Evolutionary conservation across 2,113 vertebrate species (phyloP), one percentile per base, ranked within the genome.

Genomic region (Myotis lucifugus): DNA sequence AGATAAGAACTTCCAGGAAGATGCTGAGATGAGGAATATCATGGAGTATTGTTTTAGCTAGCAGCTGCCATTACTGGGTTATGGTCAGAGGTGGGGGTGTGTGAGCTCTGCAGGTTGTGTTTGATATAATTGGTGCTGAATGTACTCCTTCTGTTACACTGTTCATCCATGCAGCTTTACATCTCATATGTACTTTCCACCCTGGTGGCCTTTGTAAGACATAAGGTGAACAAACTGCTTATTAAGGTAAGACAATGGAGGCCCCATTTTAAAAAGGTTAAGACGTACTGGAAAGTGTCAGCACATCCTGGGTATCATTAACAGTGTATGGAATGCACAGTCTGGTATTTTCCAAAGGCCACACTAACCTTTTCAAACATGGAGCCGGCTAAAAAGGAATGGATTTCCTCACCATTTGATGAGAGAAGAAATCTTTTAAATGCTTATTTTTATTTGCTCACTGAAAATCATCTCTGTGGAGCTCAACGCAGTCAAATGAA

Each of bases 331-430:
- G 96, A 97, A 97, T 96, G 98, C 98, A 98, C 97, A 96, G 97
- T 9, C 66, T 98, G 98, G 98, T 98, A 98, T 98, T 99, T 99
- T 97, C 96, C 98, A 98, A 99, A 99, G 98, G 98, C 98, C 98
- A 99, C 97, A 95, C 97, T 99, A 98, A 99, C 98, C 98, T 98
- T 99, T 98, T 98, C 98, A 98, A 98, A 97, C 97, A 97, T 97
- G 97, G 98, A 96, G 82, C 95, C 95, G 95, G 95, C 98, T 98
- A 98, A 98, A 98, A 98, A 98, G 96, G 98, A 98, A 98, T 98
- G 95, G 97, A 98, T 98, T 98, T 97, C 97, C 96, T 97, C 94
- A 95, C 93, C 95, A 97, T 94, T 97, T 97, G 97, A 97, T 97
- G 97, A 98, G 96, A 94, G 86, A 98, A 98, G 96, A 97, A 97